Percentiles rank a stretch among this genome's conserved stretches.
These are phyloP conservation scores for Otis tarda DNA, from an alignment of 2,113 vertebrate species.

Conservation along the genomic window DNA sequence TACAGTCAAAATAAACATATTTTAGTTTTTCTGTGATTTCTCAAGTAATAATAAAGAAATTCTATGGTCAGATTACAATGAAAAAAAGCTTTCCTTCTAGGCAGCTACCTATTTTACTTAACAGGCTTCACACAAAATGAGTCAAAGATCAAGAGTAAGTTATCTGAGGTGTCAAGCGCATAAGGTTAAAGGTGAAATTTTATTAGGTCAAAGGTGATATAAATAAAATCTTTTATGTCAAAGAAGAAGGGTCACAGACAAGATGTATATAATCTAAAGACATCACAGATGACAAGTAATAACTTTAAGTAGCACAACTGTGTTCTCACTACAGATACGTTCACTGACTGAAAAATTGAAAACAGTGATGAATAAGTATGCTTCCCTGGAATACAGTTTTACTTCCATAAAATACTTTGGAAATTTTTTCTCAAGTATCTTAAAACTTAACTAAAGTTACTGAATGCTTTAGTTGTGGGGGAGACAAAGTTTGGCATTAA, in stretches of 20 bases:
- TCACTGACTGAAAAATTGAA: slow-evolving; percentile 65
- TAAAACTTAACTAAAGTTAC: not conserved
- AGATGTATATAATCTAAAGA: slow-evolving; percentile 72
- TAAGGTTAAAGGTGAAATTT: slow-evolving; percentile 82
- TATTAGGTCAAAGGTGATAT: slow-evolving; percentile 79
- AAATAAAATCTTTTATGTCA: slow-evolving; percentile 80
- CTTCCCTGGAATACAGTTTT: not conserved
- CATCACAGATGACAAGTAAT: slow-evolving; percentile 85
- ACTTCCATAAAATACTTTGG: not conserved
- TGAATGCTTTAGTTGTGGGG: not conserved
- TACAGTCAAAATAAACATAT: not conserved
- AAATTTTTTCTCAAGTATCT: not conserved
- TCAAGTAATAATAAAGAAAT: slow-evolving; percentile 26
- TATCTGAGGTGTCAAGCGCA: slow-evolving; percentile 74
- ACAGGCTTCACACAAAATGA: slow-evolving; percentile 72
- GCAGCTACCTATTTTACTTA: slow-evolving; percentile 51
- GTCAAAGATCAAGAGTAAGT: slow-evolving; percentile 79
- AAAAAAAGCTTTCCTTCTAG: slow-evolving; percentile 26
- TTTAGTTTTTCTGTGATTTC: not conserved
- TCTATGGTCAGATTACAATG: slow-evolving; percentile 7
- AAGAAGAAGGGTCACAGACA: slow-evolving; percentile 69
- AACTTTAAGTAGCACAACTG: slow-evolving; percentile 78
- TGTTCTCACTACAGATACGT: slow-evolving; percentile 59
- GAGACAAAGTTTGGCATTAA: not conserved
- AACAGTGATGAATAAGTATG: not conserved